Base-by-base conservation (phyloP, 2,888 invertebrate genomes). In the Sepioteuthis lessoniana region DNA sequence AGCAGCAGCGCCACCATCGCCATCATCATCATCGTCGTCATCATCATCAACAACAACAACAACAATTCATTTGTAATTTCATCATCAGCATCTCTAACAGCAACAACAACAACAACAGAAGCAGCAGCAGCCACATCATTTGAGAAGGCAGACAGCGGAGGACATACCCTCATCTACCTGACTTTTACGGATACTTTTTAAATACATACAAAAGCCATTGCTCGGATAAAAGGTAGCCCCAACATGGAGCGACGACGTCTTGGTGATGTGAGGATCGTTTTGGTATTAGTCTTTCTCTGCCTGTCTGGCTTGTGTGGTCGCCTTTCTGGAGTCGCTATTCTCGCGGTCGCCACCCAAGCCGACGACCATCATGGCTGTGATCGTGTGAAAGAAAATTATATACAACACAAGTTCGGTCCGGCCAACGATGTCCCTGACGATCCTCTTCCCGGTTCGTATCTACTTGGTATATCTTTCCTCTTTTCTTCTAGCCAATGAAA, bases 241-340 rank as follows among this genome's bases (percentile, higher is more conserved):
- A 76, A 76, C n/a, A 76, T 76, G 76, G 76, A 76, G n/a, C 76
- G 76, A n/a, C n/a, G n/a, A 76, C 76, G 76, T 76, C 76, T 76
- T 19, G 76, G 76, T 35, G 76, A 76, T n/a, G 13, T 76, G 19
- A 76, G 76, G 76, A 76, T 76, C n/a, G n/a, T n/a, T 76, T 76
- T 76, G n/a, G 76, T 76, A 16, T 76, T 76, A n/a, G 10, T n/a
- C 13, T 76, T 55, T 55, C 55, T 55, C 55, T 55, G 55, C 25
- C 55, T 55, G 55, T 55, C 55, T 55, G 55, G 55, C 55, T 55
- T 55, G 55, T 55, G 55, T 55, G 55, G 55, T 55, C 55, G 76
- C 19, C 35, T 76, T 76, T n/a, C 16, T 76, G 76, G 76, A 76
- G 76, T 76, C 76, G 16, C 76, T 35, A 10, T 76, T 76, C n/a